A percentile compares a stretch with the other conserved stretches of the same genome.
Conservation (phyloP, 2,797 vertebrate genomes). For the Cygnus olor region DNA sequence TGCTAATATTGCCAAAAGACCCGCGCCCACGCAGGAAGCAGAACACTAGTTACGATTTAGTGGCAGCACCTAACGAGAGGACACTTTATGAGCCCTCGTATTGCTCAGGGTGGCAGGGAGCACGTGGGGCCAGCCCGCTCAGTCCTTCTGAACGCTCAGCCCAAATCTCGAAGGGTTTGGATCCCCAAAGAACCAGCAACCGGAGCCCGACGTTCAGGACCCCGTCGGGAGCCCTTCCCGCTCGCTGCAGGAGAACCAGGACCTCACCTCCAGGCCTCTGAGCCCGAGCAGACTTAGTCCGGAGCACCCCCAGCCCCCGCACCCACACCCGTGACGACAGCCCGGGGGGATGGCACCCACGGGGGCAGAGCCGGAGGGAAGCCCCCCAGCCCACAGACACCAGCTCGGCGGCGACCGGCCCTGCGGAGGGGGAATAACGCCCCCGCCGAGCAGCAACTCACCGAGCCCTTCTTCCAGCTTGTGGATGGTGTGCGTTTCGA, state of each 20-base stretch:
- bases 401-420: neutral
- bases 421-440: conserved; percentile 4
- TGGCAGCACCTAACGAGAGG: neutral
- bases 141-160: neutral
- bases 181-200: neutral
- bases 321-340: conserved; percentile 22
- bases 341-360: conserved; percentile 33
- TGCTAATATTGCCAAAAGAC: neutral
- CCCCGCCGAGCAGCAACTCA: conserved; percentile 60
- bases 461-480: conserved; percentile 84
- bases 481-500: conserved; percentile 87
- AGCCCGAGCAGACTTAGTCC: conserved; percentile 47
- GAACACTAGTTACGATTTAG: neutral
- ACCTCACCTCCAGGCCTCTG: conserved; percentile 44
- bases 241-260: conserved; percentile 28
- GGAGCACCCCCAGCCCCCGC: conserved; percentile 53
- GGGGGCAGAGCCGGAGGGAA: conserved; percentile 48
- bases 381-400: neutral
- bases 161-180: neutral
- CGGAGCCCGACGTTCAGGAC: neutral
- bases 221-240: conserved; percentile 21
- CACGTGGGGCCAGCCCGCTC: neutral
- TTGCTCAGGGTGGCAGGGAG: neutral
- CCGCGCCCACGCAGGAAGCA: neutral
- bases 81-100: neutral